Evolutionary conservation across 2,888 invertebrate species (phyloP), one percentile per base, ranked within the genome.

Genomic region (Tetramorium bicarinatum): DNA sequence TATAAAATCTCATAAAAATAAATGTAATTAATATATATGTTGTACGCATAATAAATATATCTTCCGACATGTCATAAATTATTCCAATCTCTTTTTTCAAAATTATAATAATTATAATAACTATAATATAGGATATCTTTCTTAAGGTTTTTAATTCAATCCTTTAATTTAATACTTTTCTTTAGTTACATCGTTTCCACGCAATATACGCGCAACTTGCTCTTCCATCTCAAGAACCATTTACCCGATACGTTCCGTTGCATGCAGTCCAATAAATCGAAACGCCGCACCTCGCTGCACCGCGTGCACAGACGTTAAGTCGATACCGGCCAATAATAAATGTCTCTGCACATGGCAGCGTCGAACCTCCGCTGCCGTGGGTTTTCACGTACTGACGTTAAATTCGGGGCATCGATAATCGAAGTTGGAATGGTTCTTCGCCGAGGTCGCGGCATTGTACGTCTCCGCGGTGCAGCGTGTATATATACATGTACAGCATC

Each of bases 241-340:
- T 80, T 72, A 59, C 9, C 25, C 86, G 64, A 83, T 85, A 72
- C 52, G 71, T 41, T 76, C 62, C 54, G 62, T 64, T 72, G 81
- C 52, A 83, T 76, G 85, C 56, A 81, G 64, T 83, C 87, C 87
- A 85, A 89, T 89, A 88, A 88, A 85, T 83, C 62, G 77, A 56
- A 80, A 83, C 77, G 64, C 64, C 66, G 49, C 72, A 74, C 79
- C 72, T 74, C 74, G 47, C 25, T 56, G 80, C 80, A 25, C 61
- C 76, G 59, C 49, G 44, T 77, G 69, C 67, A 77, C 81, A 18
- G 79, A 79, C 79, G 34, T 79, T 82, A 86, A 86, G 84, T 67
- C 84, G 85, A 87, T 89, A 76, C 69, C 25, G 67, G 66, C 62
- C 76, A 86, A 89, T 89, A 89, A 89, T 88, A 86, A 88, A 87